phyloP scores from a whole-genome alignment of 2,888 invertebrate genomes.

The Sylvicola fuscatus region DNA sequence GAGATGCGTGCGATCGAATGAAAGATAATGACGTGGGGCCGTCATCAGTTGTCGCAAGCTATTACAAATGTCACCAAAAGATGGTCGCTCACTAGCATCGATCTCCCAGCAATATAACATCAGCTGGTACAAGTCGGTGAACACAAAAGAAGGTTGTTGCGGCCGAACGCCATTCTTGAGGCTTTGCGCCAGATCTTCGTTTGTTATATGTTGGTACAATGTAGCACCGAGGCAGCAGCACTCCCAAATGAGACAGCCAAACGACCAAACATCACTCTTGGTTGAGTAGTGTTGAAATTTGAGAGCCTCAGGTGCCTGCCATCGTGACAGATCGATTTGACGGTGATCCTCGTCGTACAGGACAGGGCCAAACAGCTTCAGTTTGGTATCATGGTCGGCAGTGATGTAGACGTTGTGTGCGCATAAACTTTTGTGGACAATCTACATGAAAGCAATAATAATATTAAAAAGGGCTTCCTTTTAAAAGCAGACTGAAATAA shows the following conservation, averaged over 20 bases:
- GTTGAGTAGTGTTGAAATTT: constrained; percentile 43
- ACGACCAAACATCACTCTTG: constrained; percentile 68
- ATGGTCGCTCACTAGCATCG: constrained; percentile 59
- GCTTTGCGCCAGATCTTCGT: constrained; percentile 43
- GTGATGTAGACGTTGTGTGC: constrained; percentile 49
- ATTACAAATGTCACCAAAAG: constrained; percentile 38
- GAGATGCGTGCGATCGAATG: constrained; percentile 16
- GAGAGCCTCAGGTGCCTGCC: constrained; percentile 62
- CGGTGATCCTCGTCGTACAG: constrained; percentile 43
- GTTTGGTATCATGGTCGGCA: constrained; percentile 43
- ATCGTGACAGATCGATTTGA: constrained; percentile 52
- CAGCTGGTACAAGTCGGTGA: constrained; percentile 60
- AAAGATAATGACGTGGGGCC: constrained; percentile 20
- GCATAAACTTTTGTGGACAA: constrained; percentile 52
- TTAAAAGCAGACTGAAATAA: background rate
- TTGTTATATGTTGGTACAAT: constrained; percentile 47
- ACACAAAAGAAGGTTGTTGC: constrained; percentile 50
- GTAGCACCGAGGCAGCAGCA: constrained; percentile 56
- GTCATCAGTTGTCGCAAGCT: constrained; percentile 21
- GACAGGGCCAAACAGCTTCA: constrained; percentile 54
- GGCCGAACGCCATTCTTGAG: constrained; percentile 50
- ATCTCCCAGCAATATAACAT: constrained; percentile 70
- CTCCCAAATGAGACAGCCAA: constrained; percentile 67
- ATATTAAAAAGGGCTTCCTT: constrained; percentile 5
- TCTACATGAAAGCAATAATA: constrained; percentile 17